Conservation (phyloP, 1,140 invertebrate genomes). For the Diachasmimorpha longicaudata region DNA sequence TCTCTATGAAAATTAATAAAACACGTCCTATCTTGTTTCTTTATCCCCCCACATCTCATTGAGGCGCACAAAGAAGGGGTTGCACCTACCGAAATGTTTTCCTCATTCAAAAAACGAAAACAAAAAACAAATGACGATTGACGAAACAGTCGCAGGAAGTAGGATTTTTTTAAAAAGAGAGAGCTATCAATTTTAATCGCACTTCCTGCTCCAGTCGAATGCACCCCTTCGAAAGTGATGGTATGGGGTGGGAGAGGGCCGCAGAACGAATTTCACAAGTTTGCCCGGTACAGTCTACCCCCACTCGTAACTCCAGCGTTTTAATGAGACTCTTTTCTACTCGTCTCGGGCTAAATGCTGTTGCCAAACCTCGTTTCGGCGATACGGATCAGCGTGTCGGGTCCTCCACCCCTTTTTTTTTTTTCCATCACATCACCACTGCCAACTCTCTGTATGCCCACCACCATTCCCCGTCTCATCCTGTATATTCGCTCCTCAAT, state of each 20-base stretch:
- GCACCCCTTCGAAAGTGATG: constrained; percentile 5
- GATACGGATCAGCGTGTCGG: constrained; percentile 55
- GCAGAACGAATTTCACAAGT: constrained; percentile 30
- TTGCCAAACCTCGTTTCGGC: constrained; percentile 61
- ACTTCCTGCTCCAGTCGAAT: constrained; percentile 15
- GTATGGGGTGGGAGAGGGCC: background rate
- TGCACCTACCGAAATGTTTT: background rate
- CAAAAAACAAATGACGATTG: constrained; percentile 13
- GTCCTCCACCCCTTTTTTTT: constrained; percentile 6
- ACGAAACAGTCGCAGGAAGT: constrained; percentile 13
- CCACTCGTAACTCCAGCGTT: constrained; percentile 25
- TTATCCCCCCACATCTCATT: no score
- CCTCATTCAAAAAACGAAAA: background rate
- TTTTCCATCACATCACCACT: background rate
- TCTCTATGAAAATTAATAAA: no score
- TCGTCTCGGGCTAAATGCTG: constrained; percentile 49
- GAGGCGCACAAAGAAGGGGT: background rate
- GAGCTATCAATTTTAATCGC: constrained; percentile 32
- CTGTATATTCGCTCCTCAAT: background rate
- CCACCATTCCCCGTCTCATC: background rate
- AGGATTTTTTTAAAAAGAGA: background rate
- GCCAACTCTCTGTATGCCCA: background rate
- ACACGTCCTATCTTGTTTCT: no score
- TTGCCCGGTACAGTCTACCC: constrained; percentile 21
- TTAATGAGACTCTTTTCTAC: constrained; percentile 61